phyloP scores from a whole-genome alignment of 2,888 invertebrate genomes.

The Pilophorus perplexus region DNA sequence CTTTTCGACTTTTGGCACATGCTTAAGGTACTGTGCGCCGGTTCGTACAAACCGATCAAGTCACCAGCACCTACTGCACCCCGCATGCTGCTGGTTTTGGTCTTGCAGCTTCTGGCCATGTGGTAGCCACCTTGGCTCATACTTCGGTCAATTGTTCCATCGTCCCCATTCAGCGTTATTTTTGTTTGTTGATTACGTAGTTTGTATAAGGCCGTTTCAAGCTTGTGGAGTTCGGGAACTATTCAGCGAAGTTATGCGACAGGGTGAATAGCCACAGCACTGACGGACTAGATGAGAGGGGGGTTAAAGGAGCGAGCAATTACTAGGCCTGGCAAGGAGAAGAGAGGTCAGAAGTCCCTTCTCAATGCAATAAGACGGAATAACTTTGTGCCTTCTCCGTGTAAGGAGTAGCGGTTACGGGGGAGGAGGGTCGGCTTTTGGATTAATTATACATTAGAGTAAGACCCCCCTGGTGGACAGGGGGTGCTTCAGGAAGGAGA shows the following conservation, averaged over 20 bases:
- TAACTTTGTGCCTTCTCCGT: slow-evolving; percentile 43
- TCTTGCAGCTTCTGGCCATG: too few species aligned
- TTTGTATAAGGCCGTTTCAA: too few species aligned
- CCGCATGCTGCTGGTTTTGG: too few species aligned
- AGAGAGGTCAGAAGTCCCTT: slow-evolving; percentile 30
- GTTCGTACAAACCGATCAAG: too few species aligned
- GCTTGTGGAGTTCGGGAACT: too few species aligned
- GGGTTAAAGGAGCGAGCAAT: slow-evolving; percentile 27
- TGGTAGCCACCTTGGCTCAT: too few species aligned
- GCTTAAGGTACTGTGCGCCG: too few species aligned
- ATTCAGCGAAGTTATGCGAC: slow-evolving; percentile 43
- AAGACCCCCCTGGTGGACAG: slow-evolving; percentile 6
- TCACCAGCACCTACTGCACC: too few species aligned
- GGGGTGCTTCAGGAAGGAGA: slow-evolving; percentile 32
- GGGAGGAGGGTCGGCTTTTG: slow-evolving; percentile 35
- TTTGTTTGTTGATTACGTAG: too few species aligned
- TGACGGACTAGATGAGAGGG: neutral
- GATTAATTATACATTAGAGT: slow-evolving; percentile 47
- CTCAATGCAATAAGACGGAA: slow-evolving; percentile 44
- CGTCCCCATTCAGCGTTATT: too few species aligned
- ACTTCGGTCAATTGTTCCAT: too few species aligned
- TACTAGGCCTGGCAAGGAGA: slow-evolving; percentile 15
- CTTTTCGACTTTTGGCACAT: too few species aligned
- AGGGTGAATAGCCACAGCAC: slow-evolving; percentile 9
- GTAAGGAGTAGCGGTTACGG: slow-evolving; percentile 9